These are phyloP conservation scores for Dysdera silvatica DNA, from an alignment of 1,140 invertebrate species.

Conservation along the genomic window DNA sequence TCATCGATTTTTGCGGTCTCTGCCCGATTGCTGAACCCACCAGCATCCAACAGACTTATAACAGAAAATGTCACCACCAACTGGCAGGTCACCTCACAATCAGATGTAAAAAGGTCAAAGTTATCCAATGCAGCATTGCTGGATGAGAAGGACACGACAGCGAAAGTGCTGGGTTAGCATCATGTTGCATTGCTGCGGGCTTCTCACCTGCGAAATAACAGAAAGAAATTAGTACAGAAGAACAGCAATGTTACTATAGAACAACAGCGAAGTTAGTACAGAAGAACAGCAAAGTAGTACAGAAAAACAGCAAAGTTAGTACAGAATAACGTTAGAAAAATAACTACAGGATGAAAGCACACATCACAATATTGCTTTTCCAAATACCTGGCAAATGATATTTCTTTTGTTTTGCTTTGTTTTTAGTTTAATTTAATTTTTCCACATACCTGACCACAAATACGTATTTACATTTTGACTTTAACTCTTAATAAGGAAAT, in stretches of 20 bases:
- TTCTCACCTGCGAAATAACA: constrained; percentile 51
- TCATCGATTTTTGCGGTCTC: too few species aligned
- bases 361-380: background rate
- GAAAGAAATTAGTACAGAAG: constrained; percentile 2
- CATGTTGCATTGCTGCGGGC: constrained; percentile 55
- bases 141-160: constrained; percentile 11
- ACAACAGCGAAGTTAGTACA: background rate
- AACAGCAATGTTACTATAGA: background rate
- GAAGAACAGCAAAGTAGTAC: background rate
- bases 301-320: background rate
- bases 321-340: background rate
- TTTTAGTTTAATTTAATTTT: too few species aligned
- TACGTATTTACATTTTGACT: too few species aligned
- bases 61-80: too few species aligned
- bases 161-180: constrained; percentile 26
- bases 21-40: too few species aligned
- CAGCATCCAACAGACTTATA: too few species aligned
- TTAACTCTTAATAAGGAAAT: too few species aligned
- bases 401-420: background rate
- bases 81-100: too few species aligned
- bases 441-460: too few species aligned
- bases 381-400: background rate
- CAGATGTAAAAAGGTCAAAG: too few species aligned
- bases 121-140: constrained; percentile 2
- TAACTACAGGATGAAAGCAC: background rate